Conservation (phyloP, 2,888 invertebrate species). For the Drosophila multiciliata region DNA sequence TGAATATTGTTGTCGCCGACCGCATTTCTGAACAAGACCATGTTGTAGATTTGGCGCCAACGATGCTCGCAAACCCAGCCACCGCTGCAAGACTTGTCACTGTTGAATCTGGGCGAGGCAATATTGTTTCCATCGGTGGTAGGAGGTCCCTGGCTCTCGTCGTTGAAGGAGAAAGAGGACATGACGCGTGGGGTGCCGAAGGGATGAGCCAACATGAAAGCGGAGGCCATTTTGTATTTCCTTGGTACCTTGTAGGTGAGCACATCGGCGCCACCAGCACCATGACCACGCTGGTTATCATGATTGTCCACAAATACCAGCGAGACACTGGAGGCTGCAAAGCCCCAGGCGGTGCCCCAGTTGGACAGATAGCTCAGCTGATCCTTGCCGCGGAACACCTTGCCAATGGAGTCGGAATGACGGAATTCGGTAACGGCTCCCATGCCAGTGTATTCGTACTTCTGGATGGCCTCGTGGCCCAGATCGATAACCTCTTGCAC, state of each 20-base stretch:
- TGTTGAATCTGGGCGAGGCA: conserved; percentile 88
- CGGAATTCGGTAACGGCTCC: conserved; percentile 92
- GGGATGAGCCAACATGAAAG: conserved; percentile 95
- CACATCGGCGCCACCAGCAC: conserved; percentile 87
- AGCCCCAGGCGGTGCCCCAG: conserved; percentile 89
- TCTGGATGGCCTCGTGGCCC: conserved; percentile 86
- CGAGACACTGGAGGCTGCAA: conserved; percentile 87
- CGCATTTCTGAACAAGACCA: conserved; percentile 91
- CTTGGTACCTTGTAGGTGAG: conserved; percentile 90
- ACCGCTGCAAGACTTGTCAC: conserved; percentile 87
- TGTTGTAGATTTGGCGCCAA: conserved; percentile 92
- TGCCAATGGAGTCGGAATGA: conserved; percentile 85
- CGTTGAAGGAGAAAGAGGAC: conserved; percentile 92
- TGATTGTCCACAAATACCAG: conserved; percentile 96
- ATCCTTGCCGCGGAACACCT: conserved; percentile 87
- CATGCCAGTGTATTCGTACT: conserved; percentile 86
- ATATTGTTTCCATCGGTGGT: conserved; percentile 87
- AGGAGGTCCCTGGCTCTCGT: conserved; percentile 89
- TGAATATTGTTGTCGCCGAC: conserved; percentile 87
- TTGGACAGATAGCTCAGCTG: conserved; percentile 88
- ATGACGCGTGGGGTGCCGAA: conserved; percentile 93
- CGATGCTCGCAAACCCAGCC: conserved; percentile 95
- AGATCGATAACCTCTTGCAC: conserved; percentile 92
- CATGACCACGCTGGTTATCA: conserved; percentile 93
- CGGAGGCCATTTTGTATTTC: conserved; percentile 91